Conservation (phyloP, 1,140 invertebrate species). For the Platyura marginata region DNA sequence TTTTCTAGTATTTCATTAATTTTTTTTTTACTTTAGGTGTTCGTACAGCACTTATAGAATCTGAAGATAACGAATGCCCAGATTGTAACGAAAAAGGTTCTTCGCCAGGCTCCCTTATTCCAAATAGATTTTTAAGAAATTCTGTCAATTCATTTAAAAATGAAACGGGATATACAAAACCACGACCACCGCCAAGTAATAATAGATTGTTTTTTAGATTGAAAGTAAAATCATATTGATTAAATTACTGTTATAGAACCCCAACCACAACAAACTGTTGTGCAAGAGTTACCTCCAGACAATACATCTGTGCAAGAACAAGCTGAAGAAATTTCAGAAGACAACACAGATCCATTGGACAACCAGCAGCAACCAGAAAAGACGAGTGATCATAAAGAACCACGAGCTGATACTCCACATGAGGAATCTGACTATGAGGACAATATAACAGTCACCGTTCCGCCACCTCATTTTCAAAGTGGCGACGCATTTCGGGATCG, state of each 20-base stretch:
- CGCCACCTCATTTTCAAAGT: constrained; percentile 16
- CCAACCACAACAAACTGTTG: not conserved
- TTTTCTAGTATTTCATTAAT: constrained; percentile 9
- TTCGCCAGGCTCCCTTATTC: constrained; percentile 80
- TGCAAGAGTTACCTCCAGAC: not conserved
- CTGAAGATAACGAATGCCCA: constrained; percentile 87
- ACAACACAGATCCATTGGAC: not conserved
- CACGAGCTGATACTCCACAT: constrained; percentile 4
- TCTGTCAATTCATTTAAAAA: constrained; percentile 78
- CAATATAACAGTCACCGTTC: constrained; percentile 34
- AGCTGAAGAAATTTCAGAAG: constrained; percentile 1
- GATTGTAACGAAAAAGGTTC: constrained; percentile 83
- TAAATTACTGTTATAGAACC: not conserved
- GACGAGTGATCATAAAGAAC: not conserved
- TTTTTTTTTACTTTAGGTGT: too few species aligned
- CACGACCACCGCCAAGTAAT: constrained; percentile 1
- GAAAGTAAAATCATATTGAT: too few species aligned
- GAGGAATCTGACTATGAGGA: constrained; percentile 34
- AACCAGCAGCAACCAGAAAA: not conserved
- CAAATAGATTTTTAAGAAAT: constrained; percentile 76
- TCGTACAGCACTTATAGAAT: constrained; percentile 68
- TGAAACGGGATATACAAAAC: constrained; percentile 58
- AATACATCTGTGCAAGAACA: not conserved
- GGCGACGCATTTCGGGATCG: constrained; percentile 10
- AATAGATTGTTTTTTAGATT: not conserved